phyloP scores from a whole-genome alignment of 2,113 vertebrate species.

The Mesoclemmys tuberculata region DNA sequence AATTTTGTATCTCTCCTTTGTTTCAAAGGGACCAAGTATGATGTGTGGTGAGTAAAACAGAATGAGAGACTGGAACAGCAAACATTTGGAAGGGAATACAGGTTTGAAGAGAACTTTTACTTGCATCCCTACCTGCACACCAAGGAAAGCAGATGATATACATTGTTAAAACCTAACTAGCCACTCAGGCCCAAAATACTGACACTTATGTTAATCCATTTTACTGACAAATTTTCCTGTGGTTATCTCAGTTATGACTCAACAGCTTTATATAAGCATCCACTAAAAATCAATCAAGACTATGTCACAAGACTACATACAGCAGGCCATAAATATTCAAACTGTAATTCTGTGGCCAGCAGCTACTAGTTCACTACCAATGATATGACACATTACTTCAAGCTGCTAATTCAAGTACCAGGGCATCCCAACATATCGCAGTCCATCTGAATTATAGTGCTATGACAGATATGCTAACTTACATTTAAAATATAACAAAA shows the following conservation, averaged over 20 bases:
- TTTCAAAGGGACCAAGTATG: background rate
- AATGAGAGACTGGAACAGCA: background rate
- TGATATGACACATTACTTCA: background rate
- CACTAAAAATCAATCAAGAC: slow-evolving; percentile 49
- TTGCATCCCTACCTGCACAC: background rate
- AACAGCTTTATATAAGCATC: slow-evolving; percentile 70
- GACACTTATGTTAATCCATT: slow-evolving; percentile 32
- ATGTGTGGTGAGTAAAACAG: background rate
- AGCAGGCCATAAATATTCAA: slow-evolving; percentile 56
- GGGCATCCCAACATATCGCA: background rate
- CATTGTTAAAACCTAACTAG: background rate
- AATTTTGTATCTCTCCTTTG: background rate
- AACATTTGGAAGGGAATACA: background rate
- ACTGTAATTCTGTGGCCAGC: background rate
- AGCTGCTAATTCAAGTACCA: background rate
- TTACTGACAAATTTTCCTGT: slow-evolving; percentile 62
- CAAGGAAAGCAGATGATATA: background rate
- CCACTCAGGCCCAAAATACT: background rate
- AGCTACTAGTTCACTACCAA: slow-evolving; percentile 26
- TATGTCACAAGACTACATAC: slow-evolving; percentile 65
- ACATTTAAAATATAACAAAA: background rate
- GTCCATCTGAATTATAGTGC: accelerated
- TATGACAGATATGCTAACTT: background rate
- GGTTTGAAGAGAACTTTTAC: background rate
- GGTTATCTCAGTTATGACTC: slow-evolving; percentile 73